Base-by-base conservation (phyloP, 2,797 vertebrate genomes). In the Limosa lapponica region DNA sequence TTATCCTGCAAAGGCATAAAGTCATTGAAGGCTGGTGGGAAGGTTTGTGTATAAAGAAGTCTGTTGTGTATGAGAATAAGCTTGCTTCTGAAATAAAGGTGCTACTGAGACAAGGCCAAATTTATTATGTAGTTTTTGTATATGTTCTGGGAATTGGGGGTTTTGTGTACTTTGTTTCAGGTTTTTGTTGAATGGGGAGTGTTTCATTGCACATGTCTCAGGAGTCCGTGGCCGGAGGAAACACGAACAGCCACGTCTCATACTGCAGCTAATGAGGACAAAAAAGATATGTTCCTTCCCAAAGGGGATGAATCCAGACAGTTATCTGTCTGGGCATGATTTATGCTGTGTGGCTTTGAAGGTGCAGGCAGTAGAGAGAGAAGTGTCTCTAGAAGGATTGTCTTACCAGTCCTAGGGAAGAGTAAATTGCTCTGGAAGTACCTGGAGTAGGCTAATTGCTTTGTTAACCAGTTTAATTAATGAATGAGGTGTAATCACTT, bases 391-490 rank as follows among this genome's bases (percentile, higher is more conserved):
- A 34, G 41, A 78, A 84, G 30, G 19, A 15, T n/a, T 55, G 39
- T 36, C 15, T 54, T 46, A 39, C 11, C 18, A 67, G 34, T 66
- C 12, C 4, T 62, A 59, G 16, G 34, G 36, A 87, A 9, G 30
- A 66, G 37, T 59, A 41, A 80, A 51, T 61, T 41, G 23, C 11
- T 58, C n/a, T 79, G 52, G 44, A 95, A 78, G 46, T 82, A 80
- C 36, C 25, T 92, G 36, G 36, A 91, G 34, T 12, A 41, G n/a
- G 34, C 37, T 82, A 70, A 70, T 66, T 92, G 34, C 30, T 89
- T 82, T 87, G 23, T 78, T 91, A 89, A 78, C 20, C 55, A 64
- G 23, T 39, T 71, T 82, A 64, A 64, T 92, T 91, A 71, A 57
- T 88, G 36, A 74, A 24, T 82, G 64, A 82, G 16, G 4, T 67